Conservation (phyloP, 2,888 invertebrate genomes). For the Leptopterna dolabrata region DNA sequence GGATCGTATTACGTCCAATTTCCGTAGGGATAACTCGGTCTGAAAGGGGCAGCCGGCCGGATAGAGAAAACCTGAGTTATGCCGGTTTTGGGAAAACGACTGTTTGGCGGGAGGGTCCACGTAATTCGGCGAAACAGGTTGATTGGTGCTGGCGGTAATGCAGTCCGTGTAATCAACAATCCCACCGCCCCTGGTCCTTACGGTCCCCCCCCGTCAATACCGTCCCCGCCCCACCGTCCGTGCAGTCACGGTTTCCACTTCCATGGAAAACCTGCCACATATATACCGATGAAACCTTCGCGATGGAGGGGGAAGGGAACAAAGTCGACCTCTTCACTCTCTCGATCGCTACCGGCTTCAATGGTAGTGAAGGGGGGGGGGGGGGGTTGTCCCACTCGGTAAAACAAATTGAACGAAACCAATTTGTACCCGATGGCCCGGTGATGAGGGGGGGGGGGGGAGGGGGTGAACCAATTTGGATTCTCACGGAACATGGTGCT, state of each 20-base stretch:
- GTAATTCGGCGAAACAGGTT: conserved; percentile 33
- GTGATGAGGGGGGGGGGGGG: too few relatives aligned
- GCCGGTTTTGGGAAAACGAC: background rate
- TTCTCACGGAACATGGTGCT: background rate
- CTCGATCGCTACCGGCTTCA: background rate
- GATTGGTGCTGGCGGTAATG: conserved; percentile 35
- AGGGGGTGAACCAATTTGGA: background rate
- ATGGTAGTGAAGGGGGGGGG: background rate
- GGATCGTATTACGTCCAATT: background rate
- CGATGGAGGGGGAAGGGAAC: background rate
- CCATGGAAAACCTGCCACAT: too few relatives aligned
- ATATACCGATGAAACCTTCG: background rate
- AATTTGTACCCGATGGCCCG: background rate
- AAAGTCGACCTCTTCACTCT: background rate
- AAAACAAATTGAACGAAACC: conserved; percentile 42
- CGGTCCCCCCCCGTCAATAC: background rate
- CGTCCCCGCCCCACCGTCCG: background rate
- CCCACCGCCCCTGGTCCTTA: background rate
- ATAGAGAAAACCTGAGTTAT: background rate
- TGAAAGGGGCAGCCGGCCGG: background rate
- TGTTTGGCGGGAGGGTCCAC: background rate
- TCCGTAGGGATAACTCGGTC: background rate
- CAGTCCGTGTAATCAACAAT: conserved; percentile 26
- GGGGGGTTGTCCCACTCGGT: background rate
- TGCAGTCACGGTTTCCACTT: background rate